Conservation (phyloP, 2,888 invertebrate species). For the Brenthis ino region DNA sequence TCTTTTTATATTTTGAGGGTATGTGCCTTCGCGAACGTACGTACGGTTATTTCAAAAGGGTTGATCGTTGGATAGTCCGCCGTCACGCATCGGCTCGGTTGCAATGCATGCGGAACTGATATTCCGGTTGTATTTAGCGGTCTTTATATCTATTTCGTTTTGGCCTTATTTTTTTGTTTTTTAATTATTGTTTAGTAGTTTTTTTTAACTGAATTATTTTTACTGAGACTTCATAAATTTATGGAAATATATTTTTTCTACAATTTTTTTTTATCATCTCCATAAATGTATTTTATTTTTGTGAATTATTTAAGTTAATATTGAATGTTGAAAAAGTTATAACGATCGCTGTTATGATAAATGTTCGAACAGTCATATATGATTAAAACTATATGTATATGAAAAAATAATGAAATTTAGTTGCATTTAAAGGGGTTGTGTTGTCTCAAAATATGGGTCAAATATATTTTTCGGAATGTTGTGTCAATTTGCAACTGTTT, state of each 20-base stretch:
- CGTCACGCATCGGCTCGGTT: conserved; percentile 64
- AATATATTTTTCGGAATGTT: conserved; percentile 27
- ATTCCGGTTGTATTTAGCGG: conserved; percentile 19
- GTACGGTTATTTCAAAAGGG: conserved; percentile 80
- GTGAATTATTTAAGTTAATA: too few species aligned
- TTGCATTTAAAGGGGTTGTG: conserved; percentile 3
- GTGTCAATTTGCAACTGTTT: conserved; percentile 34
- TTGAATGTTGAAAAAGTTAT: neutral
- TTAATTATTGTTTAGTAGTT: neutral
- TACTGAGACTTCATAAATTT: too few species aligned
- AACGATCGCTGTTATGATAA: conserved; percentile 5
- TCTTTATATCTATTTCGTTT: conserved; percentile 20
- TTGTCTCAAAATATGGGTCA: conserved; percentile 30
- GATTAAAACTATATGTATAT: neutral
- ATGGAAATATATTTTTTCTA: too few species aligned
- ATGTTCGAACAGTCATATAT: too few species aligned
- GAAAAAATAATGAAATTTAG: neutral
- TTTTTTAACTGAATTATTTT: neutral
- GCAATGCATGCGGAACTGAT: conserved; percentile 61
- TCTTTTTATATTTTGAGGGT: conserved; percentile 36
- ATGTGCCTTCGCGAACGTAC: conserved; percentile 56
- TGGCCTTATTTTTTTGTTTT: neutral
- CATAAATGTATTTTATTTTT: too few species aligned
- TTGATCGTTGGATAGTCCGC: conserved; percentile 75
- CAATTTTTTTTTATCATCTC: too few species aligned